A percentile compares a stretch with the other conserved stretches of the same genome.
These are phyloP conservation scores for Pseudeuparius sepicola DNA, from an alignment of 2,888 invertebrate genomes.

Conservation along the genomic window DNA sequence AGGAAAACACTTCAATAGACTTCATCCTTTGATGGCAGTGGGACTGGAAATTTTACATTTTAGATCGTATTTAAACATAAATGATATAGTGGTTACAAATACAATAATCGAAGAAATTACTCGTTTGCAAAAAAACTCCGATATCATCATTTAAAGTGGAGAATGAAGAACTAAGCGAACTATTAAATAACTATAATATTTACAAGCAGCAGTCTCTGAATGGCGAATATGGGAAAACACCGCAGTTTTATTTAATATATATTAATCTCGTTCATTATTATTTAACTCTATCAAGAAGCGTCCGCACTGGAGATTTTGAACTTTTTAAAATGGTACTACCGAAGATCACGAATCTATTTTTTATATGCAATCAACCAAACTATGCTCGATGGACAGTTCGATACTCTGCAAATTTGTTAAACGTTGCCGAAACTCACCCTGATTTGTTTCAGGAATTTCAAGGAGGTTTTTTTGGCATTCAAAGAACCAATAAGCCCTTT, in stretches of 20 bases:
- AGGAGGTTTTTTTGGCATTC: conserved; percentile 29
- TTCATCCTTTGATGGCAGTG: conserved; percentile 21
- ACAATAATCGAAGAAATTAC: conserved; percentile 19
- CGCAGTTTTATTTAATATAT: conserved; percentile 17
- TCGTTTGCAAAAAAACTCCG: conserved; percentile 16
- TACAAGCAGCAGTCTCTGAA: conserved; percentile 20
- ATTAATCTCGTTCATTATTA: conserved; percentile 12
- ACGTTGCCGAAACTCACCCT: conserved; percentile 29
- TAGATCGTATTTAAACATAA: conserved; percentile 17
- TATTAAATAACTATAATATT: conserved; percentile 18
- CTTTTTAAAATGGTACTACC: conserved; percentile 22
- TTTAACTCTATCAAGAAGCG: conserved; percentile 9
- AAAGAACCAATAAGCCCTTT: conserved; percentile 30
- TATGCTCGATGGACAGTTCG: conserved; percentile 30
- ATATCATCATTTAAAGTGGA: conserved; percentile 18
- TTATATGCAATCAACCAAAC: conserved; percentile 31
- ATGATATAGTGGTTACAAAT: conserved; percentile 17
- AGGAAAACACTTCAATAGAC: conserved; percentile 25
- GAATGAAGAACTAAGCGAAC: conserved; percentile 18
- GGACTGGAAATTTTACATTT: conserved; percentile 26
- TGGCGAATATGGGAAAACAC: conserved; percentile 19
- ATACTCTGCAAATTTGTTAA: conserved; percentile 29
- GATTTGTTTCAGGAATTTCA: conserved; percentile 24
- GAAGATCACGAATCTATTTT: conserved; percentile 31
- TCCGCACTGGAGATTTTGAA: conserved; percentile 23